These are phyloP conservation scores for Halichondria panicea DNA, from an alignment of 37 sponge, comb jelly and placozoan species.

Conservation along the genomic window DNA sequence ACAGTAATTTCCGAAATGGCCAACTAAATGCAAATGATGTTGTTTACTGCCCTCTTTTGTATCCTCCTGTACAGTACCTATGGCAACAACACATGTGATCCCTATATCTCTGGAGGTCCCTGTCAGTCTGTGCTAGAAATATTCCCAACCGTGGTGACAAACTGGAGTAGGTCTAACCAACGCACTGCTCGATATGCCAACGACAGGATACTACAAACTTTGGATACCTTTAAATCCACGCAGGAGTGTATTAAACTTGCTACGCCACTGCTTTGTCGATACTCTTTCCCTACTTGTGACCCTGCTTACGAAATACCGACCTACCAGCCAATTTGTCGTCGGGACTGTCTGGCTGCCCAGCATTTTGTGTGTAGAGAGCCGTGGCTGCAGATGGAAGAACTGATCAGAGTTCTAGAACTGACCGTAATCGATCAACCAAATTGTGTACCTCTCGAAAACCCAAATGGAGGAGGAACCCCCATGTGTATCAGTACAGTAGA, in stretches of 20 bases:
- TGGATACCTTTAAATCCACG: not conserved
- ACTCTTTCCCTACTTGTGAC: slow-evolving; percentile 67
- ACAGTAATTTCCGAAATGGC: too few relatives aligned
- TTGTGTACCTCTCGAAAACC: slow-evolving; percentile 32
- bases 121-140: not conserved
- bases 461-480: slow-evolving; percentile 53
- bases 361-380: slow-evolving; percentile 44
- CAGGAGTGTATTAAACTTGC: slow-evolving; percentile 23
- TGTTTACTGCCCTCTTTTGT: not conserved
- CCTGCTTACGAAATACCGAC: slow-evolving; percentile 39
- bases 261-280: slow-evolving; percentile 66
- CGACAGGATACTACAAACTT: not conserved
- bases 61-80: slow-evolving; percentile 25
- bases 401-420: slow-evolving; percentile 1
- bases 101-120: slow-evolving; percentile 2
- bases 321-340: slow-evolving; percentile 58
- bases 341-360: slow-evolving; percentile 42
- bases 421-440: slow-evolving; percentile 28
- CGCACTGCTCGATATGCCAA: not conserved
- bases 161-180: slow-evolving; percentile 9
- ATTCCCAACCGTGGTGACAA: slow-evolving; percentile 20
- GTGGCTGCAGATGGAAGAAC: slow-evolving; percentile 13
- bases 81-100: slow-evolving; percentile 56
- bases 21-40: not conserved
- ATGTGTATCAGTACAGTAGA: slow-evolving; percentile 60